These are phyloP conservation scores for Pelagia noctiluca DNA, from an alignment of 30 jellyfish, hydroid and myxozoan species.

Conservation along the genomic window DNA sequence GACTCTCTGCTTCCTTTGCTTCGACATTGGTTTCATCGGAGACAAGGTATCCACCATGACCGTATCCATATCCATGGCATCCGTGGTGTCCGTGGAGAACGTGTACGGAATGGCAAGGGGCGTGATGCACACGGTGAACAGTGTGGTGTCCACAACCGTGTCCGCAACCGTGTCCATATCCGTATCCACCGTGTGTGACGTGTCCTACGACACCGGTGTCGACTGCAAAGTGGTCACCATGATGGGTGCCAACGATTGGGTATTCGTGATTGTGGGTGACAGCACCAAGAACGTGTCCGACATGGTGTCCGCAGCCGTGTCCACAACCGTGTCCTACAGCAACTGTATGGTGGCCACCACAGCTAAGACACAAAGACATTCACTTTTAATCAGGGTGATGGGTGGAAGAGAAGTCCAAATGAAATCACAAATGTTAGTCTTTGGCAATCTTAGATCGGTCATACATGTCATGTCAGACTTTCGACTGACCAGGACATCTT, in stretches of 20 bases:
- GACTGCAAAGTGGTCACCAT: slow-evolving; percentile 7
- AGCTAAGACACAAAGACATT: slow-evolving; percentile 2
- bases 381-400: neutral
- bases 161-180: too few species aligned
- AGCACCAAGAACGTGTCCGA: neutral
- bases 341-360: slow-evolving; percentile 10
- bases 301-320: slow-evolving; percentile 11
- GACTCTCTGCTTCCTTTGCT: too few species aligned
- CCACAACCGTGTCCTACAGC: too few species aligned
- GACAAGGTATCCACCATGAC: too few species aligned
- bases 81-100: neutral
- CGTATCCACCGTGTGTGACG: too few species aligned
- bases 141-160: neutral
- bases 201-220: slow-evolving; percentile 9
- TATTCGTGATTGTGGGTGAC: neutral
- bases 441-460: neutral
- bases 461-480: too few species aligned
- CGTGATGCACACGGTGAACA: neutral
- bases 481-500: neutral
- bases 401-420: neutral
- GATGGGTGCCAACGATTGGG: neutral
- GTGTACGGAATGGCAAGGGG: neutral
- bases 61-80: neutral
- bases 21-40: too few species aligned
- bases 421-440: neutral